These are phyloP conservation scores for Drosophila ironensis DNA, from an alignment of 1,140 invertebrate genomes.

Conservation along the genomic window DNA sequence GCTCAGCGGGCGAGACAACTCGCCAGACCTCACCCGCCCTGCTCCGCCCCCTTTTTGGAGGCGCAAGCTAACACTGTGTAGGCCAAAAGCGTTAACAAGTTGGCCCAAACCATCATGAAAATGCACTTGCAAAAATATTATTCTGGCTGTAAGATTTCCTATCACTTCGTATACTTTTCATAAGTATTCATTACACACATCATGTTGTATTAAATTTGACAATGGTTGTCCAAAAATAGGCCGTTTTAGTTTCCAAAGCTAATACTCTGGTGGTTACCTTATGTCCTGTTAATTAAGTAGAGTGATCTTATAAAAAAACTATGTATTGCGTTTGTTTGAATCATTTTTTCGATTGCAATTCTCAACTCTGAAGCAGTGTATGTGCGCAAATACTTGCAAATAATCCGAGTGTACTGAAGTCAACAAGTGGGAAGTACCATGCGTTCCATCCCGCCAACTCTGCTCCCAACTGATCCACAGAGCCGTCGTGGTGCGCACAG, in stretches of 20 bases:
- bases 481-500: no score
- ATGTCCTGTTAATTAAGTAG: no score
- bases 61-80: conserved; percentile 74
- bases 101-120: conserved; percentile 42
- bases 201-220: no score
- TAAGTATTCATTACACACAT: neutral
- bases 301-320: no score
- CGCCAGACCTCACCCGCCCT: neutral
- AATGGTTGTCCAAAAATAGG: no score
- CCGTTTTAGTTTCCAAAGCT: no score
- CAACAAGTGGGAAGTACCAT: conserved; percentile 75
- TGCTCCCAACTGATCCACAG: neutral
- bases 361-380: no score
- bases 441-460: conserved; percentile 13
- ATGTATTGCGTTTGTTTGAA: no score
- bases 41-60: conserved; percentile 14
- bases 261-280: no score
- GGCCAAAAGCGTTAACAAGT: conserved; percentile 76
- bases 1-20: conserved; percentile 31
- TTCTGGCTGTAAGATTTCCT: neutral
- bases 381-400: no score
- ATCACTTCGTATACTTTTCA: neutral
- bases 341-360: no score
- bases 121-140: neutral
- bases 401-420: conserved; percentile 6